Percentiles rank a stretch among this genome's conserved stretches.
Conservation (phyloP, 2,888 invertebrate species). For the Aquatica leii region DNA sequence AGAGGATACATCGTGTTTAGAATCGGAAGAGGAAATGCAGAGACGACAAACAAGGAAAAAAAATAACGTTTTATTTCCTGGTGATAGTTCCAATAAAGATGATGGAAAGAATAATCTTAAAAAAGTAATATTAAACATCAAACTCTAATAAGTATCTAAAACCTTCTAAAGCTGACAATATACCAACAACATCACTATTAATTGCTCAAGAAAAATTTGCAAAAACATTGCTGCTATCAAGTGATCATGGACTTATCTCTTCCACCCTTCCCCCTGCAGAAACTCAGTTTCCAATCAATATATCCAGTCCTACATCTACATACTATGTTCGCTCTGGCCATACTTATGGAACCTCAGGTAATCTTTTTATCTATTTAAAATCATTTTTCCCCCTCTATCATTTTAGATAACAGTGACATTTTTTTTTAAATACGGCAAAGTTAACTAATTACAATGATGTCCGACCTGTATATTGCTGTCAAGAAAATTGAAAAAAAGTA, state of each 20-base stretch:
- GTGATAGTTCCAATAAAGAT: background rate
- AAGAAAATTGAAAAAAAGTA: background rate
- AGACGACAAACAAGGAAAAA: background rate
- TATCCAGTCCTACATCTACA: background rate
- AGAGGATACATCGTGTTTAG: too few species aligned
- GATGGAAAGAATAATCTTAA: too few species aligned
- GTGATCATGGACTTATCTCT: too few species aligned
- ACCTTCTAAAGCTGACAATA: background rate
- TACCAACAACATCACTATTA: background rate
- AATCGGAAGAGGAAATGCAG: too few species aligned
- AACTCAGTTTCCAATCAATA: background rate
- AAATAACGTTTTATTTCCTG: background rate
- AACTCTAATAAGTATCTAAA: background rate
- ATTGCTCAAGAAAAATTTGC: background rate
- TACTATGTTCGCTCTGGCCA: too few species aligned
- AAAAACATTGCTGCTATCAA: too few species aligned
- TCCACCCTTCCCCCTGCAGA: background rate
- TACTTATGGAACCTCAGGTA: background rate
- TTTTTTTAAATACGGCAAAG: too few species aligned
- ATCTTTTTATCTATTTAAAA: background rate
- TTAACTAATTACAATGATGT: too few species aligned
- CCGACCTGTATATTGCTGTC: too few species aligned
- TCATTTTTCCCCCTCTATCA: background rate
- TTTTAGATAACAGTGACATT: background rate
- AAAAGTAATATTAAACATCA: background rate